Percentiles rank a stretch among this genome's conserved stretches.
Evolutionary conservation across 2,888 invertebrate genomes (phyloP).

Genomic region (Chymomyza caudatula): DNA sequence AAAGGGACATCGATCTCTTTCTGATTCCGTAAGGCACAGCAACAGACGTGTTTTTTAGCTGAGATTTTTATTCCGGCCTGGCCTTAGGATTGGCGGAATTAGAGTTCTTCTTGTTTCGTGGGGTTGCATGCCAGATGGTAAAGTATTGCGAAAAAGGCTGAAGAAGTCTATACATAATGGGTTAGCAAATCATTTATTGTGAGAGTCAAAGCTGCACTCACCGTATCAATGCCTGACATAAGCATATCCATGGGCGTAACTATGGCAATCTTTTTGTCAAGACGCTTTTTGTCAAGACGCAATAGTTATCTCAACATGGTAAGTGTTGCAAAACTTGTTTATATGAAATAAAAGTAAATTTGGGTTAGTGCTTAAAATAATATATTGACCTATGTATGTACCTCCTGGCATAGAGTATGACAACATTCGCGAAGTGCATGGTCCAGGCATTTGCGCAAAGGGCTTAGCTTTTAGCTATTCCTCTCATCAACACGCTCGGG

Average conservation of each 20-base stretch:
- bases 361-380: neutral
- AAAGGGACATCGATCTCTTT: too few species aligned
- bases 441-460: conserved; percentile 66
- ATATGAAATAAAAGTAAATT: neutral
- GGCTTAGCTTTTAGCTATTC: conserved; percentile 67
- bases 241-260: conserved; percentile 86
- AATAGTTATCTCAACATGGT: conserved; percentile 78
- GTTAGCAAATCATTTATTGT: neutral
- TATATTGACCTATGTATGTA: conserved; percentile 11
- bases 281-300: conserved; percentile 80
- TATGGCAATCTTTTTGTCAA: conserved; percentile 82
- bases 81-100: too few species aligned
- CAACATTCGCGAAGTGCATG: conserved; percentile 49
- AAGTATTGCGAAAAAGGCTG: conserved; percentile 61
- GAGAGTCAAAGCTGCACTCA: conserved; percentile 72
- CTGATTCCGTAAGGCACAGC: too few species aligned
- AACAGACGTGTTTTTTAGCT: too few species aligned
- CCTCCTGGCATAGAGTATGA: conserved; percentile 71
- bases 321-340: conserved; percentile 64
- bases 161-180: conserved; percentile 74
- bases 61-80: too few species aligned
- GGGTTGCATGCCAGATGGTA: conserved; percentile 81
- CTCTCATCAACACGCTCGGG: conserved; percentile 42
- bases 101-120: conserved; percentile 82
- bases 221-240: conserved; percentile 86